These are phyloP conservation scores for Oreochromis aureus DNA, from an alignment of 2,113 vertebrate species.

Conservation along the genomic window DNA sequence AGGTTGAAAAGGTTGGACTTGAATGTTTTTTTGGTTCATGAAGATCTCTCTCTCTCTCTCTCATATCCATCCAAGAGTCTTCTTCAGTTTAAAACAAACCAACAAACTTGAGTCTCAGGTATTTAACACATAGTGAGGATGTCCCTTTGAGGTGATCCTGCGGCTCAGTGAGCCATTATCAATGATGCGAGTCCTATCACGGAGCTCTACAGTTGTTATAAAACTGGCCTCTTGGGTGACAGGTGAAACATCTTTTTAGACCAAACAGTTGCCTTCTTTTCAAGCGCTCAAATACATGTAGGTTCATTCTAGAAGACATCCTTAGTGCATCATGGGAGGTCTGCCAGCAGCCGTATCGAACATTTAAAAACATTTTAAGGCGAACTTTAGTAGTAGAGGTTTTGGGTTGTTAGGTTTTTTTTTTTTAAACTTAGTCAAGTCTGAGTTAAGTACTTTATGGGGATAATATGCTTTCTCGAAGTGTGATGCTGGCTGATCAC, in stretches of 20 bases:
- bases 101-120: neutral
- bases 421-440: neutral
- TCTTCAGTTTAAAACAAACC: neutral
- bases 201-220: fast-evolving
- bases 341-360: neutral
- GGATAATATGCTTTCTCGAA: neutral
- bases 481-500: neutral
- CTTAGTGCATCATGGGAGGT: neutral
- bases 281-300: neutral
- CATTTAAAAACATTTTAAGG: neutral
- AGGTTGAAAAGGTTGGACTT: neutral
- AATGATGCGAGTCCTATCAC: fast-evolving
- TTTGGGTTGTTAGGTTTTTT: neutral
- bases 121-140: neutral
- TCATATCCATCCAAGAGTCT: neutral
- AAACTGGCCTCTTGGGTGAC: neutral
- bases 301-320: fast-evolving
- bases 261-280: neutral
- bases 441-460: neutral
- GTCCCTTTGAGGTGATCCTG: neutral
- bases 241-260: neutral
- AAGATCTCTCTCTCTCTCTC: neutral
- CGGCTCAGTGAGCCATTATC: neutral
- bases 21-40: neutral
- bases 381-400: neutral